A percentile compares a stretch with the other conserved stretches of the same genome.
phyloP scores from a whole-genome alignment of 2,888 invertebrate species.

The Xylota segnis region DNA sequence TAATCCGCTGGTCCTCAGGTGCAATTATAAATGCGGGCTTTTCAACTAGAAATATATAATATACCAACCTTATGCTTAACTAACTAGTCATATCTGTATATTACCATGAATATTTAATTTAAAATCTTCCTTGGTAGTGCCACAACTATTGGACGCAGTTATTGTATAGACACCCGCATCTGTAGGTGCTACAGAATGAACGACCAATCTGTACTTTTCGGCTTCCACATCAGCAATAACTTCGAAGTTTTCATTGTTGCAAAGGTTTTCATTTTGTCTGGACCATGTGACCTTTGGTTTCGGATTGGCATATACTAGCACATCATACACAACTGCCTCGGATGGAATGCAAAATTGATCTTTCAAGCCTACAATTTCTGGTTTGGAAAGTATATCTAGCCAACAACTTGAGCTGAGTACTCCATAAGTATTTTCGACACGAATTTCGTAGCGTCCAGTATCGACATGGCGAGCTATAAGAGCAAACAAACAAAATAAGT shows the following conservation, averaged over 20 bases:
- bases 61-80: neutral
- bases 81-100: slow-evolving; percentile 76
- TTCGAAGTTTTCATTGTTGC: slow-evolving; percentile 84
- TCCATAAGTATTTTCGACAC: slow-evolving; percentile 93
- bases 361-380: slow-evolving; percentile 91
- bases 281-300: slow-evolving; percentile 94
- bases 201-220: slow-evolving; percentile 87
- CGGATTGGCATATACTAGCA: slow-evolving; percentile 94
- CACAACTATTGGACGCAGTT: slow-evolving; percentile 91
- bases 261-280: slow-evolving; percentile 83
- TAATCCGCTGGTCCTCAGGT: slow-evolving; percentile 88
- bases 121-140: slow-evolving; percentile 89
- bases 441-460: slow-evolving; percentile 92
- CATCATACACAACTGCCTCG: slow-evolving; percentile 91
- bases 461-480: slow-evolving; percentile 88
- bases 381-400: slow-evolving; percentile 91
- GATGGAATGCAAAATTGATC: slow-evolving; percentile 91
- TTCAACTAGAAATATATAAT: slow-evolving; percentile 86
- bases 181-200: slow-evolving; percentile 89
- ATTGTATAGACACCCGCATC: slow-evolving; percentile 93
- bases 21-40: slow-evolving; percentile 90
- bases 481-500: slow-evolving; percentile 6
- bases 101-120: slow-evolving; percentile 90
- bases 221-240: slow-evolving; percentile 84
- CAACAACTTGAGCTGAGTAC: slow-evolving; percentile 89